A percentile compares a stretch with the other conserved stretches of the same genome.
Conservation (phyloP, 2,113 vertebrate species). For the Hepsetus odoe region DNA sequence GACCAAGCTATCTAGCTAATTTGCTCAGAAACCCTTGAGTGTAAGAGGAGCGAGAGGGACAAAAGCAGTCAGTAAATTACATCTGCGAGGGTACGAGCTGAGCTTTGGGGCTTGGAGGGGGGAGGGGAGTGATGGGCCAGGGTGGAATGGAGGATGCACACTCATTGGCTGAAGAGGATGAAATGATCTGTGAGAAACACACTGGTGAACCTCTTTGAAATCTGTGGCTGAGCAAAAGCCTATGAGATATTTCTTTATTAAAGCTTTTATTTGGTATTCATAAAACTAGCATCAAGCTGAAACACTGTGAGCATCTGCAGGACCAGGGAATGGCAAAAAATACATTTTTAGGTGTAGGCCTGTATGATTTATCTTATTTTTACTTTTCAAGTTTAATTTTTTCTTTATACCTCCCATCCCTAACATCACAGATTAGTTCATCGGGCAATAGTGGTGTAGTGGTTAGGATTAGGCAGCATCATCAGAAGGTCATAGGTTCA, state of each 20-base stretch:
- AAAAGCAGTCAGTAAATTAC: slow-evolving; percentile 71
- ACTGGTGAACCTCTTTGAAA: slow-evolving; percentile 32
- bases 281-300: slow-evolving; percentile 25
- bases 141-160: slow-evolving; percentile 20
- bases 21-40: slow-evolving; percentile 77
- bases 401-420: background rate
- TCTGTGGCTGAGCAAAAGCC: slow-evolving; percentile 29
- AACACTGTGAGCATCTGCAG: slow-evolving; percentile 33
- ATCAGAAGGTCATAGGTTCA: no score
- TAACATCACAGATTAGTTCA: background rate
- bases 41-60: slow-evolving; percentile 66
- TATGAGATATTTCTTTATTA: slow-evolving; percentile 41
- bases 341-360: slow-evolving; percentile 23
- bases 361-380: slow-evolving; percentile 28
- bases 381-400: background rate
- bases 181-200: slow-evolving; percentile 44
- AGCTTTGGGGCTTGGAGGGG: slow-evolving; percentile 46
- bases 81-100: slow-evolving; percentile 63
- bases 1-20: slow-evolving; percentile 75
- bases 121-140: slow-evolving; percentile 21
- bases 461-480: no score
- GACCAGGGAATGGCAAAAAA: slow-evolving; percentile 23
- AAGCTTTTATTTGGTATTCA: slow-evolving; percentile 47
- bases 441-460: no score
- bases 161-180: slow-evolving; percentile 45